Conservation (phyloP, 2,888 invertebrate species). For the Muscina levida region DNA sequence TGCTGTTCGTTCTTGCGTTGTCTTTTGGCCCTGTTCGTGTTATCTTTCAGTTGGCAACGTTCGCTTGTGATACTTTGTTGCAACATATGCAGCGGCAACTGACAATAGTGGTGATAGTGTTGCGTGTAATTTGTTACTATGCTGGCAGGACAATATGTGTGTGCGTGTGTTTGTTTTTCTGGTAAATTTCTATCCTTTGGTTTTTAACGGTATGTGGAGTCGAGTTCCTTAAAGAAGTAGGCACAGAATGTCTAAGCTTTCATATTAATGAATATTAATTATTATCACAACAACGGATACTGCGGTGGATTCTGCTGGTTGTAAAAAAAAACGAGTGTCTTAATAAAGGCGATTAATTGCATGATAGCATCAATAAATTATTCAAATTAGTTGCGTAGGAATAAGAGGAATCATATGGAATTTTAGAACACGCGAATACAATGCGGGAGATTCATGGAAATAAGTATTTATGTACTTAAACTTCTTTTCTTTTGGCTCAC, state of each 20-base stretch:
- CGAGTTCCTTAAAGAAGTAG: too few relatives aligned
- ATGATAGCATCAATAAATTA: too few relatives aligned
- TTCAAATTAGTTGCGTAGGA: too few relatives aligned
- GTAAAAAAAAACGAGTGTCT: slow-evolving; percentile 4
- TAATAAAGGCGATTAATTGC: slow-evolving; percentile 24
- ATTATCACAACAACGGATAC: neutral
- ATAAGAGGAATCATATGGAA: too few relatives aligned
- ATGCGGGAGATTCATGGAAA: too few relatives aligned
- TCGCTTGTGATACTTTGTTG: neutral
- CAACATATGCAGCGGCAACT: slow-evolving; percentile 22
- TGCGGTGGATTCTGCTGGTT: slow-evolving; percentile 7
- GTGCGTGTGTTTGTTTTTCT: neutral
- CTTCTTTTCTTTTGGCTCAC: too few relatives aligned
- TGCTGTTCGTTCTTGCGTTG: neutral
- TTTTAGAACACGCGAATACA: too few relatives aligned
- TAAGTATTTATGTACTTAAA: too few relatives aligned
- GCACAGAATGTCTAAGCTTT: slow-evolving; percentile 5
- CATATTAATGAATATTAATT: slow-evolving; percentile 39
- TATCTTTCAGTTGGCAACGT: slow-evolving; percentile 20
- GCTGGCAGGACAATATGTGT: slow-evolving; percentile 6
- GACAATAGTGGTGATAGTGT: slow-evolving; percentile 8
- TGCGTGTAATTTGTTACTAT: slow-evolving; percentile 36
- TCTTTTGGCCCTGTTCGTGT: slow-evolving; percentile 3
- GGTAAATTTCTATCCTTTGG: slow-evolving; percentile 24
- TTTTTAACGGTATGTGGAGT: slow-evolving; percentile 25